Evolutionary conservation across 2,113 vertebrate species (phyloP), one percentile per base, ranked within the genome.

Genomic region (Montifringilla adamsi): DNA sequence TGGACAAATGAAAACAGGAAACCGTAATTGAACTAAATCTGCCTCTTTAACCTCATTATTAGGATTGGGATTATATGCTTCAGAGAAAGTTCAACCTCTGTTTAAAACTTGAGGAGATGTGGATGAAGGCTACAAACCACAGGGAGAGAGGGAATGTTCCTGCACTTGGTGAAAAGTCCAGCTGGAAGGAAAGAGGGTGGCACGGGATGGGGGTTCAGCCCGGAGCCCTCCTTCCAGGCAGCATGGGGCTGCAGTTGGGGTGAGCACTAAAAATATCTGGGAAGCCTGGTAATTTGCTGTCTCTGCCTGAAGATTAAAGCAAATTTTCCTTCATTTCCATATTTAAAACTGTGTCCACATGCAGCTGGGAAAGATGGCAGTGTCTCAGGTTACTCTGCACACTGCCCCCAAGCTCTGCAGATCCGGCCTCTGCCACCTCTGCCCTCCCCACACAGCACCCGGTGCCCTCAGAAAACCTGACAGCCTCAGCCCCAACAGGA

Each of bases 21-120:
- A 74, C 30, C 0, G 0, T 72, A 90, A 96, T 60, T 88, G 56
- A 81, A 53, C 64, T 52, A 81, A 72, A 87, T 41, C 85, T 77
- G 47, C 27, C 76, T 95, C 79, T 84, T 86, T 86, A 87, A 90
- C 68, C 35, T 92, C 53, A 80, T 74, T 93, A 84, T 84, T 93
- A 78, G 79, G 83, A 81, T 60, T 95, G 68, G 85, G 47, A 92
- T 96, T 93, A 90, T 33, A 64, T 27, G n/a, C 47, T 49, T 72
- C 0, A 0, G 68, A 67, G 88, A 62, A 84, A 77, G 22, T 50
- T 86, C 60, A 31, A 8, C 72, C 68, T 55, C 43, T 13, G 5
- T 60, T 83, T 78, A 86, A 67, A 80, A 64, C 55, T 1, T 60
- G 49, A 22, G 52, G 46, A 82, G 70, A 24, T 46, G 70, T 62